Conservation (phyloP, 2,888 invertebrate genomes). For the Antheraea yamamai region DNA sequence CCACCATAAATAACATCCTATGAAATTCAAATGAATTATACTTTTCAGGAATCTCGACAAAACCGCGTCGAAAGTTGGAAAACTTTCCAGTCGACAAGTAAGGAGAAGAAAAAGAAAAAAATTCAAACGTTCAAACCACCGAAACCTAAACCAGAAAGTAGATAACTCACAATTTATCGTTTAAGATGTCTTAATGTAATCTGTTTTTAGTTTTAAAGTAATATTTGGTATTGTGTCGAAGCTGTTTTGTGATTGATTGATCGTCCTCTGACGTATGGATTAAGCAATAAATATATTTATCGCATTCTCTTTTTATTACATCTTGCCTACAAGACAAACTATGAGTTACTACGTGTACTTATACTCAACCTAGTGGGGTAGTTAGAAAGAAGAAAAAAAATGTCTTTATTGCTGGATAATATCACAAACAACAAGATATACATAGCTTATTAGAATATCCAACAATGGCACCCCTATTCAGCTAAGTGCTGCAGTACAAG, state of each 20-base stretch:
- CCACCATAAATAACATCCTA: no score
- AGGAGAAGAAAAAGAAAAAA: constrained; percentile 89
- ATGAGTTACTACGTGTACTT: no score
- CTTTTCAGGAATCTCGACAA: constrained; percentile 91
- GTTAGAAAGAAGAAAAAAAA: no score
- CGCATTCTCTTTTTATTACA: not conserved
- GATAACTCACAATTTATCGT: constrained; percentile 80
- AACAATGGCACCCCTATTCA: no score
- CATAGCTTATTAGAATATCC: no score
- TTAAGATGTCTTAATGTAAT: not conserved
- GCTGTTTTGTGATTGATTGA: not conserved
- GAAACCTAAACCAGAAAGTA: constrained; percentile 95
- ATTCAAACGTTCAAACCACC: constrained; percentile 94
- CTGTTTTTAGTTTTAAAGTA: not conserved
- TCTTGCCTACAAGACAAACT: not conserved
- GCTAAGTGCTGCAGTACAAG: no score
- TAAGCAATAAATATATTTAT: constrained; percentile 5
- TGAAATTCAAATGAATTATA: not conserved
- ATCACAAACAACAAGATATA: no score
- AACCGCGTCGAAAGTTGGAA: constrained; percentile 97
- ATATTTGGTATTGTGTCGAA: constrained; percentile 9
- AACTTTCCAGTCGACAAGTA: constrained; percentile 90
- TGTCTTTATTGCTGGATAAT: no score
- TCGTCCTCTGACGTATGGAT: not conserved
- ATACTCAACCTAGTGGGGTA: no score